Evolutionary conservation across 2,888 invertebrate species (phyloP), one percentile per base, ranked within the genome.

Genomic region (Ferrisia virgata): DNA sequence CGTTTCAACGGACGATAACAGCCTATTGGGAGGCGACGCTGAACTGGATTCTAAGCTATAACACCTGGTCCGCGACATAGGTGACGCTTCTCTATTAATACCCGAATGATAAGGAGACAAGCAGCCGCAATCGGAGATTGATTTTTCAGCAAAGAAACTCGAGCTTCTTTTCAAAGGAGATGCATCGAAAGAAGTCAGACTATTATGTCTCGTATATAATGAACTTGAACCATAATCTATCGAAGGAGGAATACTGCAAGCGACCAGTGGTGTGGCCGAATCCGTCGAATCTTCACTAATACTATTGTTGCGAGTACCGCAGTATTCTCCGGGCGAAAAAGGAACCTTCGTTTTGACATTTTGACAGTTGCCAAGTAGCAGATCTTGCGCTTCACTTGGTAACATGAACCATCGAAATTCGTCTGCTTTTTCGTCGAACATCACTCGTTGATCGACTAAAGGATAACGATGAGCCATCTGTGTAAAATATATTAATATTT

Each of bases 371-470:
- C 94, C 94, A 0, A 94, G 90, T 1, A 94, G 89, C 43, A 94
- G 90, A 86, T 93, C 92, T 87, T 94, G 93, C 0, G 96, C 96
- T 90, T 97, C 96, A 87, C 94, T 93, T 0, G 96, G 96, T 82
- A 96, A 89, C 91, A 96, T 93, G 89, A 96, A 97, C 96, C 96
- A 97, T 85, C 96, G 91, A 15, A 96, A 89, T 83, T 91, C 91
- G 86, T 93, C 92, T 69, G 93, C 92, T 76, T 92, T 90, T 33
- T 89, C 89, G 87, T 93, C 93, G 87, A 96, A 95, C 86, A 91
- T 90, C 28, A 93, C 91, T 86, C 92, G 92, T 86, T 94, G 94
- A 88, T 96, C 95, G 31, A 93, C 92, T 83, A 93, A 90, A 11
- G 93, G 92, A 86, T 92, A 92, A 87, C 94, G 91, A 89, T 93